Percentiles rank a stretch among this genome's conserved stretches.
Conservation (phyloP, 1,140 invertebrate genomes). For the Panagrolaimus sp. region DNA sequence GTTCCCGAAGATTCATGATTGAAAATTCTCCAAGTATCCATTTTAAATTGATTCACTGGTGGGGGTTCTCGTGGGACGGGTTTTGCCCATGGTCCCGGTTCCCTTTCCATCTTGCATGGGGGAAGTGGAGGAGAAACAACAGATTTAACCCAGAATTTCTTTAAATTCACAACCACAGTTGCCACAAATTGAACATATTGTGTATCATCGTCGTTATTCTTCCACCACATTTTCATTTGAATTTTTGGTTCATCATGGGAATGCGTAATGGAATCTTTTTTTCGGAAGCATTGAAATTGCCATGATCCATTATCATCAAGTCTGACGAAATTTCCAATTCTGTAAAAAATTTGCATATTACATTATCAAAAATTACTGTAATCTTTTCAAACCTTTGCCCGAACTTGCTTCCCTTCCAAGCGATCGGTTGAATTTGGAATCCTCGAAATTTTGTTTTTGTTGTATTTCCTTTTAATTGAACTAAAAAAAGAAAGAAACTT, state of each 20-base stretch:
- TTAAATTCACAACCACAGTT: constrained; percentile 53
- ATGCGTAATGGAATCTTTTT: constrained; percentile 53
- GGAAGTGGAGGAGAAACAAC: constrained; percentile 47
- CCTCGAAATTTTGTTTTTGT: constrained; percentile 53
- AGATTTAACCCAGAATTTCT: constrained; percentile 53
- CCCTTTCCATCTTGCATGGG: constrained; percentile 32
- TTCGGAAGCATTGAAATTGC: constrained; percentile 54
- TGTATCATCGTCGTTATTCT: constrained; percentile 50
- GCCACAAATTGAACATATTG: constrained; percentile 53
- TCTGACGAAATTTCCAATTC: constrained; percentile 54
- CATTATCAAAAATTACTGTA: no score
- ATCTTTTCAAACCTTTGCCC: constrained; percentile 46
- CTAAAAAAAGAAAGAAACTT: constrained; percentile 36
- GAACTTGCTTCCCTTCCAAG: constrained; percentile 44
- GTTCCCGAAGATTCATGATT: constrained; percentile 27
- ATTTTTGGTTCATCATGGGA: constrained; percentile 56
- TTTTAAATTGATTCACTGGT: constrained; percentile 52
- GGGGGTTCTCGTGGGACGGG: constrained; percentile 44
- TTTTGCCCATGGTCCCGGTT: constrained; percentile 31
- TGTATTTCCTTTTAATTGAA: constrained; percentile 45
- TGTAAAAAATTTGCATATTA: constrained; percentile 23
- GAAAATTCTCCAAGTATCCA: constrained; percentile 54
- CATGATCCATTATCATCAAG: constrained; percentile 58
- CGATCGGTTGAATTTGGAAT: constrained; percentile 55
- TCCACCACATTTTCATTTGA: constrained; percentile 53